These are phyloP conservation scores for Patella vulgata DNA, from an alignment of 1,140 invertebrate genomes.

Conservation along the genomic window DNA sequence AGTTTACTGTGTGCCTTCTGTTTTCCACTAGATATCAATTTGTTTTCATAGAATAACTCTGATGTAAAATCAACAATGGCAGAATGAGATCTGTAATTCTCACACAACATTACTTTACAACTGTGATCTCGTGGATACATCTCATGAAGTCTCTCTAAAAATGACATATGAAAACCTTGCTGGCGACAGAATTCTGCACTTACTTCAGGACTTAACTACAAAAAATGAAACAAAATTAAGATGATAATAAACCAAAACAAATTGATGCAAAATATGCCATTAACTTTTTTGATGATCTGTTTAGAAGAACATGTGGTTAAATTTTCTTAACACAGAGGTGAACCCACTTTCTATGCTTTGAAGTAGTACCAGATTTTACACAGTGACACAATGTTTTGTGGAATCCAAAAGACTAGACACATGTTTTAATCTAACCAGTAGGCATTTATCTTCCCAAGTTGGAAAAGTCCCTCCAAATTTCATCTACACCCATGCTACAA, in stretches of 20 bases:
- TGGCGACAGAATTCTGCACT: constrained; percentile 83
- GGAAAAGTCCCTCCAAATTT: no score
- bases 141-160: constrained; percentile 84
- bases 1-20: constrained; percentile 75
- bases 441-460: no score
- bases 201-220: constrained; percentile 77
- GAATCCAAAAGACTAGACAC: no score
- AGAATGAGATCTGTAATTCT: constrained; percentile 87
- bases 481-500: no score
- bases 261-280: no score
- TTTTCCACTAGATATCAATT: constrained; percentile 78
- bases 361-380: no score
- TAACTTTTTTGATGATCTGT: no score
- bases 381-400: no score
- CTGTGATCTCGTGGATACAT: constrained; percentile 79
- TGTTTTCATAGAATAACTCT: constrained; percentile 84
- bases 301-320: no score
- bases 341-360: no score
- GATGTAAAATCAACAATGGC: constrained; percentile 85
- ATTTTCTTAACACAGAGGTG: no score
- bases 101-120: constrained; percentile 84
- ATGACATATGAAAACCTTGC: constrained; percentile 80
- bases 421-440: no score
- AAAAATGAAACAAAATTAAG: constrained; percentile 22
- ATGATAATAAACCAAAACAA: constrained; percentile 2